Evolutionary conservation across 1,140 invertebrate genomes (phyloP).

Genomic region (Brachionus calyciflorus): DNA sequence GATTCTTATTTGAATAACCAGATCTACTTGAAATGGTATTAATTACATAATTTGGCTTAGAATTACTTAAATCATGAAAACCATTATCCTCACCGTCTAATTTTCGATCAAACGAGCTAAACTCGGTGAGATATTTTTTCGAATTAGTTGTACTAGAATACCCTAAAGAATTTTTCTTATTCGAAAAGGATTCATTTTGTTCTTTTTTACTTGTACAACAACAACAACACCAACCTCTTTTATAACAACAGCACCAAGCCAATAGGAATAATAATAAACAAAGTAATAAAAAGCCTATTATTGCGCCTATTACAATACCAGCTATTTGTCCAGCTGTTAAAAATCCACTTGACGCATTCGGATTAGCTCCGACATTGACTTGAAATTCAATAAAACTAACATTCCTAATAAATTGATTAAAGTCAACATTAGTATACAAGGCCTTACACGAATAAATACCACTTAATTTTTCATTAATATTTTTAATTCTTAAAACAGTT

Average conservation of each 20-base stretch:
- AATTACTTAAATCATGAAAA: constrained; percentile 22
- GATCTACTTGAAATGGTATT: constrained; percentile 21
- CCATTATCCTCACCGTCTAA: constrained; percentile 19
- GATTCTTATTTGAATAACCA: background rate
- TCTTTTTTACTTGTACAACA: background rate
- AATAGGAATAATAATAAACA: constrained; percentile 21
- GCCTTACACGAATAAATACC: constrained; percentile 38
- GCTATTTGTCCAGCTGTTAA: constrained; percentile 23
- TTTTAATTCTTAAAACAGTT: constrained; percentile 23
- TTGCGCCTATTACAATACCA: constrained; percentile 19
- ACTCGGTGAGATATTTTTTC: constrained; percentile 21
- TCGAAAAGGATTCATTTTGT: background rate
- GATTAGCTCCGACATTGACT: background rate
- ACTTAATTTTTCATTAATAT: background rate
- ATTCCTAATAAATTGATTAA: background rate
- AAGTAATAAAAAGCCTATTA: background rate
- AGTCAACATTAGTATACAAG: background rate
- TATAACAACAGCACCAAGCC: constrained; percentile 26
- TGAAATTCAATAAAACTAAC: background rate
- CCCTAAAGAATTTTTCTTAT: background rate
- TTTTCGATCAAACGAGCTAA: background rate
- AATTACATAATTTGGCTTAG: constrained; percentile 32
- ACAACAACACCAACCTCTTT: constrained; percentile 2
- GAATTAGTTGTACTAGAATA: constrained; percentile 22
- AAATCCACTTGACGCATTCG: background rate